Base-by-base conservation (phyloP, 2,797 vertebrate genomes). In the Todus mexicanus region DNA sequence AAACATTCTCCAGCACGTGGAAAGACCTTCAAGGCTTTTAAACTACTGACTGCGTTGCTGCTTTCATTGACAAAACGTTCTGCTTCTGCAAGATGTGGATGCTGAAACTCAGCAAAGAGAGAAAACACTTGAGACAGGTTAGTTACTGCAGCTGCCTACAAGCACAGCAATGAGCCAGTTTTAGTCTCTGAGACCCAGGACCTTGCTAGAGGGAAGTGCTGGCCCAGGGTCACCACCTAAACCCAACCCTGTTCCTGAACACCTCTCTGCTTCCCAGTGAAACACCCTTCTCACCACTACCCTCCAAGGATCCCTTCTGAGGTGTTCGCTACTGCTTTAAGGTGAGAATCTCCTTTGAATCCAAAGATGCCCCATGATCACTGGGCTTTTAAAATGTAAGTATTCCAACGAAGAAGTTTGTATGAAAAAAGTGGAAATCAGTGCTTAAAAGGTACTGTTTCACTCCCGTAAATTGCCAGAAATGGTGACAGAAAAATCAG, bases 161-260 rank as follows among this genome's bases (percentile, higher is more conserved):
- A 65, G 40, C n/a, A 60, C 57, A 31, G 12, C 17, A 80, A 38
- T 13, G 21, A 80, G 7, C 8, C 1, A 1, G 7, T 26, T 80
- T 75, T 17, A 38, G 63, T 33, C 22, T 37, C 43, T 64, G 33
- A 75, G 27, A 53, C 3, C 21, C 42, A 63, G 37, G 42, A 61
- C 35, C 12, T 79, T 35, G n/a, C 31, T 50, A 37, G 37, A 70
- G 38, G 23, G 26, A 74, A 45, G 31, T 51, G 14, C 22, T 57
- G 37, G 11, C 18, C 21, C 16, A 22, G 5, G 20, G 18, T 54
- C 35, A 69, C n/a, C 35, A 48, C 40, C 53, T 26, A 72, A 76
- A 47, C 25, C 23, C 43, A 80, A 5, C 3, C 21, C 14, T 0
- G 0, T 63, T 43, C 40, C 66, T 1, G 0, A 76, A 38, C 7